A percentile compares a stretch with the other conserved stretches of the same genome.
These are phyloP conservation scores for Microcebus griseorufus DNA, from an alignment of 2,113 vertebrate species.

Conservation along the genomic window DNA sequence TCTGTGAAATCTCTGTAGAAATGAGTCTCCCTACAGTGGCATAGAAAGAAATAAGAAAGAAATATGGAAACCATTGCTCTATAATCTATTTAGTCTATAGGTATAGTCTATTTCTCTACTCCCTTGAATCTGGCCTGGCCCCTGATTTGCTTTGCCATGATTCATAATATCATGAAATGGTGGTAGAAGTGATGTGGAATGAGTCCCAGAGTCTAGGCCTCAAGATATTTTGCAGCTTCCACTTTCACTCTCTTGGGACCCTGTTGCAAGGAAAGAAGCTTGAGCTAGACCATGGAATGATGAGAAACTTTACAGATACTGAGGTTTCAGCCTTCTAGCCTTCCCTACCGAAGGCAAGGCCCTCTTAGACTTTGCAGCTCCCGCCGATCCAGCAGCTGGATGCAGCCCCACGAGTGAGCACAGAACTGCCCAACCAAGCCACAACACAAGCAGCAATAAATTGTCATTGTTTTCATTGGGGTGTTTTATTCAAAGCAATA, in stretches of 20 bases:
- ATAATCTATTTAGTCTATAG: too few relatives aligned
- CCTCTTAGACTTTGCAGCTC: neutral
- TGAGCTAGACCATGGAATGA: neutral
- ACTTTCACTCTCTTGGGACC: neutral
- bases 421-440: neutral
- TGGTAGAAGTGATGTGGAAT: neutral
- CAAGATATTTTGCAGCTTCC: neutral
- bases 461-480: neutral
- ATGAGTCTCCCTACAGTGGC: neutral
- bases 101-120: neutral
- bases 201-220: neutral
- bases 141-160: neutral
- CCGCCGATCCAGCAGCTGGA: neutral
- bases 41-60: neutral
- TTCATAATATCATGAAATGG: neutral
- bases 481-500: neutral
- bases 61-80: neutral
- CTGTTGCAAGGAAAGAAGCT: neutral
- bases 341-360: neutral
- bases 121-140: neutral
- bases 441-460: neutral
- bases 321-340: neutral
- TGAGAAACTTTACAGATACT: neutral
- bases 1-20: constrained; percentile 7
- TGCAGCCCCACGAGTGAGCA: neutral